Base-by-base conservation (phyloP, 1,140 invertebrate genomes). In the Drosophila trapezifrons region DNA sequence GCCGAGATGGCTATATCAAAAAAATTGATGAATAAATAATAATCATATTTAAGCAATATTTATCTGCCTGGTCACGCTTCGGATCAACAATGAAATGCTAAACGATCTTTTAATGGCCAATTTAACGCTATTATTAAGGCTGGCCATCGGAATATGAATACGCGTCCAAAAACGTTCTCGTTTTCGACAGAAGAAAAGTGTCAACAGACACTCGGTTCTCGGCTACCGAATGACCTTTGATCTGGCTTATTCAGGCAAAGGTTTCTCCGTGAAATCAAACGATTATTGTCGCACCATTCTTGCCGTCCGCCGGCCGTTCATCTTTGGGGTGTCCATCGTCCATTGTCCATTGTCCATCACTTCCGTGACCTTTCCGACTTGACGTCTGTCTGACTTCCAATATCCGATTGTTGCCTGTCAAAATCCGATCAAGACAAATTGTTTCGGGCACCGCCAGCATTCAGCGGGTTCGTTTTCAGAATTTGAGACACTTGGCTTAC, bases 41-140 rank as follows among this genome's bases (percentile, higher is more conserved):
- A 76, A 75, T 66, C 74, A 55, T 59, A 69, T 62, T 32, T 59
- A 45, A 43, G 58, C 67, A 42, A 67, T 52, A 75, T 75, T 70
- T 71, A 54, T 64, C 32, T 54, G 55, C 63, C 69, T 55, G 63
- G 78, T 72, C 78, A 78, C 82, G 82, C 80, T 80, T 45, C 62
- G 32, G 54, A 55, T 49, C 69, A 47, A 71, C 69, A 72, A 71
- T 58, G 66, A 65, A 75, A 49, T 51, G 47, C 59, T 77, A 70
- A 77, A 77, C 65, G 84, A 84, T 89, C 65, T 69, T 89, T 83
- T 83, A 89, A 89, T 89, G 60, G 73, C 80, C 77, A 89, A 89
- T 89, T 89, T 80, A 80, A 72, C 58, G 66, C 60, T 38, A 43
- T 65, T 87, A 80, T 89, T 89, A 56, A 46, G 25, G 13, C 35